Evolutionary conservation across 2,797 vertebrate species (phyloP).

Genomic region (Lepus townsendii): DNA sequence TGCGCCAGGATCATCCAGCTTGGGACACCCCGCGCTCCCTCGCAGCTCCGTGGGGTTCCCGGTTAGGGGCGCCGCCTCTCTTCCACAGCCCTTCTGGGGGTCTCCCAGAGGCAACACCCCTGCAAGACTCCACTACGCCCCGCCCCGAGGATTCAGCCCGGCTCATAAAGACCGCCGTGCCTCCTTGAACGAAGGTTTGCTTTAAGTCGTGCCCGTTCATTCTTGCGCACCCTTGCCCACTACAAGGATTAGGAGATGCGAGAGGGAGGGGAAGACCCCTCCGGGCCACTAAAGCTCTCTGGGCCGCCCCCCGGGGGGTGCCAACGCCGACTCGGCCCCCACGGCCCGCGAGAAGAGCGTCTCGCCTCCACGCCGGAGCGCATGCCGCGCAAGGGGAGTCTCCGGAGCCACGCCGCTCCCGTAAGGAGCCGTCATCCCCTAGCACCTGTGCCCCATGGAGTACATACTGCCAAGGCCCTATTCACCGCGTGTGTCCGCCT

Average conservation of each 20-base stretch:
- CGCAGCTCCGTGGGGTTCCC: not conserved
- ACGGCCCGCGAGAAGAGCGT: too few relatives aligned
- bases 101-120: not conserved
- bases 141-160: not conserved
- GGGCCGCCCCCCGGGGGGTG: too few relatives aligned
- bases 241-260: not conserved
- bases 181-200: not conserved
- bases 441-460: not conserved
- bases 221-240: not conserved
- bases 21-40: not conserved
- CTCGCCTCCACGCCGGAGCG: too few relatives aligned
- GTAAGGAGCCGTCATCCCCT: not conserved
- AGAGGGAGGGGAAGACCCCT: not conserved
- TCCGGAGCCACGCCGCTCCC: accelerated
- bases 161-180: not conserved
- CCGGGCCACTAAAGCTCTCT: not conserved
- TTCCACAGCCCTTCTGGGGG: not conserved
- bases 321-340: too few relatives aligned
- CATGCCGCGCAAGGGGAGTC: not conserved
- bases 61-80: not conserved
- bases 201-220: not conserved
- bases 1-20: not conserved
- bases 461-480: not conserved
- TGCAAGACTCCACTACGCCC: not conserved
- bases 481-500: not conserved